Percentiles rank a stretch among this genome's conserved stretches.
Conservation (phyloP, 2,113 vertebrate genomes). For the Bettongia penicillata region DNA sequence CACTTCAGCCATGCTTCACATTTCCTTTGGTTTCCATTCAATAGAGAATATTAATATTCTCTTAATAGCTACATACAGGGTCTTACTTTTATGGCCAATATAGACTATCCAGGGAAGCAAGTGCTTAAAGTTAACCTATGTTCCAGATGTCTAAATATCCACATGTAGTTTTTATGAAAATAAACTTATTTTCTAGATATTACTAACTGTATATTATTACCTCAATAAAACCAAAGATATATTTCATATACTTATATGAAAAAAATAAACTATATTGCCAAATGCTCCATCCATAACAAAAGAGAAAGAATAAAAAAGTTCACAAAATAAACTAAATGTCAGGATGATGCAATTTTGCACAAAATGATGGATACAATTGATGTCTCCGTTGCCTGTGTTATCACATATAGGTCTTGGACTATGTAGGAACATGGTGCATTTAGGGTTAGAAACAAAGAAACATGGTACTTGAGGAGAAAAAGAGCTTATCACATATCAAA, state of each 20-base stretch:
- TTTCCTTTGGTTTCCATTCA: background rate
- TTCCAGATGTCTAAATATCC: background rate
- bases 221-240: background rate
- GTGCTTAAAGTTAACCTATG: background rate
- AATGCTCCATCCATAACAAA: background rate
- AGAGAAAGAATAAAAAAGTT: background rate
- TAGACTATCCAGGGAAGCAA: background rate
- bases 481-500: background rate
- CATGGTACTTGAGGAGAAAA: background rate
- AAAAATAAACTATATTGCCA: background rate
- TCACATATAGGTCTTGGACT: background rate
- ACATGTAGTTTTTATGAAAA: background rate
- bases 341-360: background rate
- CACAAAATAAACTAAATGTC: background rate
- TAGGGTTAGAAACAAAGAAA: background rate
- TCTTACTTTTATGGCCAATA: background rate
- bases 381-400: background rate
- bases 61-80: background rate
- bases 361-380: background rate
- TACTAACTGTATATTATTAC: background rate
- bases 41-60: conserved; percentile 6
- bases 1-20: background rate
- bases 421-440: background rate
- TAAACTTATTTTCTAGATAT: background rate
- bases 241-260: background rate